Base-by-base conservation (phyloP, 2,888 invertebrate species). In the Silvanus unidentatus region DNA sequence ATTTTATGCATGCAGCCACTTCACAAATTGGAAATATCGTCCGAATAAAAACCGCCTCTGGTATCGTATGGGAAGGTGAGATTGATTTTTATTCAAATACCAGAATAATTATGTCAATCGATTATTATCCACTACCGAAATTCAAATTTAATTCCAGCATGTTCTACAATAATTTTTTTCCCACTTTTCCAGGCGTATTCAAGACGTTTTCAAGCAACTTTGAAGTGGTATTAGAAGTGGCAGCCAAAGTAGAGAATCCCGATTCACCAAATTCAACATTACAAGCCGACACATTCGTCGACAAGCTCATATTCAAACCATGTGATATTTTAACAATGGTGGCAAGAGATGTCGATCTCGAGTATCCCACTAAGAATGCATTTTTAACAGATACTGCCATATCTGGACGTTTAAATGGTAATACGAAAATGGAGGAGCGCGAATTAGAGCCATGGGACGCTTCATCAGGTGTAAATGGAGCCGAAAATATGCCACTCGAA, bases 331-430 rank as follows among this genome's bases (percentile, higher is more conserved):
- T 93, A 52, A 84, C 81, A 64, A 84, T 95, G 69, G 80, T 81
- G 53, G 88, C 88, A 38, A 80, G 80, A 69, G 88, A 93, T 73
- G 86, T 91, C 22, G 94, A 95, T 73, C 75, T 92, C 58, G 90
- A 92, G 60, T 93, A 86, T 74, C 92, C 93, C 49, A 87, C 86
- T 28, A 85, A 85, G 69, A 92, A 91, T 74, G 82, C 84, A 42
- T 93, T 93, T 70, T 86, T 87, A 72, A 94, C 91, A 10, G 95
- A 95, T 68, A 81, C 84, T 52, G 89, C 88, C 53, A 95, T 96
- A 63, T 88, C 86, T 69, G 64, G 66, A 11, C 87, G 88, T 72
- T 87, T 84, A 70, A 65, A 65, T 41, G 64, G 64, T 38, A 44
- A 29, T 44, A 40, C 49, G 11, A 58, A 58, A 45, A 63, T 75